Conservation (phyloP, 2,113 vertebrate species). For the Hydrochoerus hydrochaeris region DNA sequence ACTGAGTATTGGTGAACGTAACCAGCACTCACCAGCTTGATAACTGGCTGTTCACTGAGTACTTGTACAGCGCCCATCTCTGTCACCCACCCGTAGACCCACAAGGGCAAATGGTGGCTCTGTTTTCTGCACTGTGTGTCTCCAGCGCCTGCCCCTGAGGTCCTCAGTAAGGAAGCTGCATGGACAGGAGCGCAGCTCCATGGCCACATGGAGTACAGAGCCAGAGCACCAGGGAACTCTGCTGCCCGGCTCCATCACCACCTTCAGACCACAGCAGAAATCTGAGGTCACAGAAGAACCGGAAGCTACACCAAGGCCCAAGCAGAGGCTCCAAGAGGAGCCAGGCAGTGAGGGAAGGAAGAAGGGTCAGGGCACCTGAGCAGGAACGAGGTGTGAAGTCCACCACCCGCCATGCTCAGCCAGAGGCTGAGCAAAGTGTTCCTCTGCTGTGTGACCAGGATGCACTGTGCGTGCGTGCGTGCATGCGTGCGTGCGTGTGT, state of each 20-base stretch:
- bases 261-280: neutral
- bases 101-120: neutral
- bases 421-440: neutral
- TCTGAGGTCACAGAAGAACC: neutral
- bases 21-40: neutral
- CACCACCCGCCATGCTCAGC: neutral
- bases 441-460: fast-evolving
- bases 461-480: too few relatives aligned
- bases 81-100: neutral
- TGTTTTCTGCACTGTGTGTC: neutral
- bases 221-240: neutral
- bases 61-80: neutral
- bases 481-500: neutral
- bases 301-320: neutral
- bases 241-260: fast-evolving
- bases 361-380: fast-evolving
- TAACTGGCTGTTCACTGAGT: fast-evolving
- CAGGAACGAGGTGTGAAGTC: neutral
- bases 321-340: neutral
- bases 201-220: fast-evolving
- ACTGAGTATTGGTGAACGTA: too few relatives aligned
- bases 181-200: fast-evolving
- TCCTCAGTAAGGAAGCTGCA: neutral
- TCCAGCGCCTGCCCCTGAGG: neutral
- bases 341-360: neutral